Conservation (phyloP, 2,888 invertebrate species). For the Troides oblongomaculatus region DNA sequence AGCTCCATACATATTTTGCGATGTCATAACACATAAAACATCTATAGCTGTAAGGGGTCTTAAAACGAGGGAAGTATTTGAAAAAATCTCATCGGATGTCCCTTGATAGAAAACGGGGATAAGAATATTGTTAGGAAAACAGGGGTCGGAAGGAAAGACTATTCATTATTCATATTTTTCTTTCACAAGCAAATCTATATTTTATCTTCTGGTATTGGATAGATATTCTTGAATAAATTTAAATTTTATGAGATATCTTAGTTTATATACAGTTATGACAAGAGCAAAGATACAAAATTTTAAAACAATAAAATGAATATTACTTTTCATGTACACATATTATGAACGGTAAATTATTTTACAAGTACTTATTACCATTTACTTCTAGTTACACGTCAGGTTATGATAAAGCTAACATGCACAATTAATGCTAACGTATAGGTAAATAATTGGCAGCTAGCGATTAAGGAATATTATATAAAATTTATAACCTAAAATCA, state of each 20-base stretch:
- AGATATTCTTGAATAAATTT: constrained; percentile 18
- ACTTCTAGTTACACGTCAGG: too few species aligned
- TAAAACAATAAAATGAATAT: neutral
- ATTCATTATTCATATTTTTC: constrained; percentile 31
- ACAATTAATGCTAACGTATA: too few species aligned
- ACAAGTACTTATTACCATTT: too few species aligned
- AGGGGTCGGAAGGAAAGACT: constrained; percentile 29
- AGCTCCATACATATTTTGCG: neutral
- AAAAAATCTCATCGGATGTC: constrained; percentile 22
- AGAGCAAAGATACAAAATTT: neutral
- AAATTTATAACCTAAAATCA: neutral
- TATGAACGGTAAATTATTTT: neutral
- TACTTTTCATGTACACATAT: neutral
- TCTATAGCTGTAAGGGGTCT: constrained; percentile 2
- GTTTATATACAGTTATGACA: neutral
- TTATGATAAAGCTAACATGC: too few species aligned
- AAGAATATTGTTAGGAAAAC: constrained; percentile 28
- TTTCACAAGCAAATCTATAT: constrained; percentile 25
- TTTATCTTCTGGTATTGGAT: constrained; percentile 15
- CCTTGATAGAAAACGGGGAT: constrained; percentile 28
- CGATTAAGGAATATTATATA: too few species aligned
- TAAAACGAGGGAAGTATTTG: constrained; percentile 10
- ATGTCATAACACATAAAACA: neutral
- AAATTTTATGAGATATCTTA: constrained; percentile 1
- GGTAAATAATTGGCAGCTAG: too few species aligned